These are phyloP conservation scores for Ischnus inquisitorius DNA, from an alignment of 2,888 invertebrate species.

Conservation along the genomic window DNA sequence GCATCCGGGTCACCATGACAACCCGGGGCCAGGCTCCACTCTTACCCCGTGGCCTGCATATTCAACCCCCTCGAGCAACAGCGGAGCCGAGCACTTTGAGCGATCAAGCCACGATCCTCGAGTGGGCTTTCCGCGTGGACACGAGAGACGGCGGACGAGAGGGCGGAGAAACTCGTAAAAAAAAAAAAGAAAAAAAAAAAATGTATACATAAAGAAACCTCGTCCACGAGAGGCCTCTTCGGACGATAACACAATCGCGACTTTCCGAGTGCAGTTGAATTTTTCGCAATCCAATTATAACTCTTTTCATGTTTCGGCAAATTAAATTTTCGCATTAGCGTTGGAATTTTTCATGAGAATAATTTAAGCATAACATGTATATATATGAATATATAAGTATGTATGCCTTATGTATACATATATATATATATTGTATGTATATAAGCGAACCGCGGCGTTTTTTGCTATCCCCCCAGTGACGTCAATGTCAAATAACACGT, in stretches of 20 bases:
- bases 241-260: constrained; percentile 6
- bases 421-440: not conserved
- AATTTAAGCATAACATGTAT: not conserved
- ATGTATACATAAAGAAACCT: not conserved
- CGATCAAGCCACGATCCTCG: constrained; percentile 54
- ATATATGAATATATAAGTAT: not conserved
- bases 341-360: not conserved
- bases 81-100: constrained; percentile 49
- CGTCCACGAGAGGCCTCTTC: not conserved
- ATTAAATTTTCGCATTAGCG: not conserved
- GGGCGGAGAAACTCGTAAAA: constrained; percentile 12
- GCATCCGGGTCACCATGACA: constrained; percentile 83
- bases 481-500: not conserved
- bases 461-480: not conserved
- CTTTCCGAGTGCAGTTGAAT: not conserved
- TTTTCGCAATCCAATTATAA: not conserved
- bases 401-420: too few relatives aligned
- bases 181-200: not conserved
- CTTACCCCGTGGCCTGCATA: constrained; percentile 51
- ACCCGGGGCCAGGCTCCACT: constrained; percentile 69
- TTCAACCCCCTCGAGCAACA: constrained; percentile 56
- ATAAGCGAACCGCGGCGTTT: not conserved
- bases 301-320: not conserved
- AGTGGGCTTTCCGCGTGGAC: constrained; percentile 22
- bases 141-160: constrained; percentile 3